Evolutionary conservation across 2,797 vertebrate species (phyloP).

Genomic region (Dicrostonyx torquatus): DNA sequence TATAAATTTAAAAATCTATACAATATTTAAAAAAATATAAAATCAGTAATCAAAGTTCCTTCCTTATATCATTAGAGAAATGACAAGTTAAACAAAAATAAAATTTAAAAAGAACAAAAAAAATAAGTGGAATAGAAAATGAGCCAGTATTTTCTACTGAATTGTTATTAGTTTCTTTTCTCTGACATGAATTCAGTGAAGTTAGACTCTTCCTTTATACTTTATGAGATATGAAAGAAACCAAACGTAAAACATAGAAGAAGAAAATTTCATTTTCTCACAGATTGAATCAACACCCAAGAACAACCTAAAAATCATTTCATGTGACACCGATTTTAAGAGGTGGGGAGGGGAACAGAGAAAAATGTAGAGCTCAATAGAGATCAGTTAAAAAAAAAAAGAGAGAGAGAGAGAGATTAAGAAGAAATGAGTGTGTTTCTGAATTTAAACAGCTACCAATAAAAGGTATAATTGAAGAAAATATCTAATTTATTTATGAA

Average conservation of each 20-base stretch:
- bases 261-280: not conserved
- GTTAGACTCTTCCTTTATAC: conserved; percentile 1
- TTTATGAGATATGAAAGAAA: conserved; percentile 4
- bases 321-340: not conserved
- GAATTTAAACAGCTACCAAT: not conserved
- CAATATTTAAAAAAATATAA: not conserved
- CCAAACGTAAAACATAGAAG: not conserved
- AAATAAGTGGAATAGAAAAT: not conserved
- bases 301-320: not conserved
- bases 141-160: not conserved
- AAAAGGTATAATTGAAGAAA: conserved; percentile 8
- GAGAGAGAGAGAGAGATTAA: no score
- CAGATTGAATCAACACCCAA: not conserved
- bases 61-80: not conserved
- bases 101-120: not conserved
- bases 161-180: not conserved
- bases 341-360: no score
- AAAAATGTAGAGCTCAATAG: no score
- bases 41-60: not conserved
- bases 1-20: not conserved
- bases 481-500: not conserved
- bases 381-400: no score
- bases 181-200: not conserved
- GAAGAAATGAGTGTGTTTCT: not conserved
- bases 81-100: not conserved